Evolutionary conservation across 2,888 invertebrate species (phyloP), one percentile per base, ranked within the genome.

Genomic region (Keiferia lycopersicella): DNA sequence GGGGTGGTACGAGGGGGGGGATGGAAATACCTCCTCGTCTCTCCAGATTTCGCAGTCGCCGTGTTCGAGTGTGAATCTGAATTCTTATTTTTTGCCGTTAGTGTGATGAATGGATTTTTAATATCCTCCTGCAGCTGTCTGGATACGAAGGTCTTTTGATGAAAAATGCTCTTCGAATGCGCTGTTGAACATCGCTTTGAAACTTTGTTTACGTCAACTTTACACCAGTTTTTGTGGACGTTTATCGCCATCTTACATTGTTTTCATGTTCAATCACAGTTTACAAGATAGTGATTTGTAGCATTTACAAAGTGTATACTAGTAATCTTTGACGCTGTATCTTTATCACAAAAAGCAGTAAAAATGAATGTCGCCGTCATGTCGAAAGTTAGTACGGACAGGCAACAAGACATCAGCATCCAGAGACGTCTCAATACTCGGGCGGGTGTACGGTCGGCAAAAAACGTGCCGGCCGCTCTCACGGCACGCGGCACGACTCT

Each of bases 401-500:
- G 82, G 82, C 84, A 83, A 90, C 90, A 87, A 88, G 91, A 88
- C 89, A 86, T 84, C 88, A 89, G 87, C 87, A 87, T 89, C 88
- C 84, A 83, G 70, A 78, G 89, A 91, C 90, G 87, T 88, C 90
- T 91, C 90, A 91, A 91, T 91, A 89, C 87, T 78, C 77, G 34
- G 56, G 56, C 56, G 56, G 80, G 80, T 73, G 73, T 82, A 79
- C 83, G 76, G 84, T 81, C 81, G 82, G 86, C 87, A 91, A 91
- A 91, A 91, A 91, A 91, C 87, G 82, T 80, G 80, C 83, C 83
- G 83, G 82, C 80, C 84, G 87, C 82, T 89, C 91, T 87, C 90
- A 90, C 88, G 86, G 84, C 87, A 88, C 90, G 88, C 88, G 86
- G 84, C 87, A 88, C 90, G 88, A 88, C 91, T 91, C 90, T 91